Percentiles rank a stretch among this genome's conserved stretches.
These are phyloP conservation scores for Eupithecia vulgata DNA, from an alignment of 2,888 invertebrate genomes.

Conservation along the genomic window DNA sequence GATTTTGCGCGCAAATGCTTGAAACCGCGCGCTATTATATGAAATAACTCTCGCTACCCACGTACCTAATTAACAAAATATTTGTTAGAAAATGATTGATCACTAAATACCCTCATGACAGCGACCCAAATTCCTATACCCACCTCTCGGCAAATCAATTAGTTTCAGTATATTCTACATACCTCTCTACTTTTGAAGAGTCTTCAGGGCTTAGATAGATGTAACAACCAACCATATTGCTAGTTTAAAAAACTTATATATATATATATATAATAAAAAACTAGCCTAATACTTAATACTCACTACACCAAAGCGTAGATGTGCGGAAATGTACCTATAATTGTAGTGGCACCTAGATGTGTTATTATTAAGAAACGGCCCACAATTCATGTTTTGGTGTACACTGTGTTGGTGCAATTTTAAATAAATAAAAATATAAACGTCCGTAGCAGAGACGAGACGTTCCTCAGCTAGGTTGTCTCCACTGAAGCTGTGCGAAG, in stretches of 20 bases:
- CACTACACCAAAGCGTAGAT: no score
- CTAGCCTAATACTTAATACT: no score
- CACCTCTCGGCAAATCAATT: constrained; percentile 1
- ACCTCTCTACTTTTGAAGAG: not conserved
- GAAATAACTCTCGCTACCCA: not conserved
- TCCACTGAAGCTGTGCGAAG: no score
- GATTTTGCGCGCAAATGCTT: not conserved
- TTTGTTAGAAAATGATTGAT: not conserved
- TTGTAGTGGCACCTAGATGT: no score
- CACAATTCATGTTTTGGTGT: no score
- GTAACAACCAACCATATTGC: not conserved
- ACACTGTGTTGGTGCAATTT: no score
- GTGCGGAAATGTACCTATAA: no score
- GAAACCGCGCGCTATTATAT: not conserved
- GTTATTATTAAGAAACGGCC: no score
- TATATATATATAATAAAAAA: not conserved
- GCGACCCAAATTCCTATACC: constrained; percentile 7
- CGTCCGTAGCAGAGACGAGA: no score
- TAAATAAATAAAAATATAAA: no score
- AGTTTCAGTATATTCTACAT: not conserved
- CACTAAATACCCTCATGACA: constrained; percentile 9
- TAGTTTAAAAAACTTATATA: no score
- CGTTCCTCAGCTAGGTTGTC: no score
- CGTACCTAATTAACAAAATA: constrained; percentile 3
- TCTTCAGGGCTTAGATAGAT: not conserved